Evolutionary conservation across 1,140 invertebrate genomes (phyloP).

Genomic region (Littorina saxatilis): DNA sequence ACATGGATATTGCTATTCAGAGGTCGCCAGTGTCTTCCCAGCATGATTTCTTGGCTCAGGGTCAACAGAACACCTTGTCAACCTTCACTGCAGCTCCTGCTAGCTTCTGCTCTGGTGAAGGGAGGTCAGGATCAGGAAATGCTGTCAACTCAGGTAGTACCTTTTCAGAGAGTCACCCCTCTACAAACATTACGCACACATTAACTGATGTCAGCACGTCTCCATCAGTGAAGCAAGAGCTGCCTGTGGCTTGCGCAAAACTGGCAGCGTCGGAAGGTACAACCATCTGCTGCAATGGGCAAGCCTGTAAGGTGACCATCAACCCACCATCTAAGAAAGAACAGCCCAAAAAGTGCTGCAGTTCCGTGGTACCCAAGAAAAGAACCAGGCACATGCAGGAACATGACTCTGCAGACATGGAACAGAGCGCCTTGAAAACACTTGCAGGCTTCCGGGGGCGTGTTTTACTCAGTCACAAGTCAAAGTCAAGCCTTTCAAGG

Average conservation of each 20-base stretch:
- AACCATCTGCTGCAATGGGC: conserved; percentile 56
- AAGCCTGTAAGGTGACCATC: conserved; percentile 64
- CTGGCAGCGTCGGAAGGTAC: not conserved
- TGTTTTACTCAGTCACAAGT: not conserved
- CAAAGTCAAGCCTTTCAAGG: not conserved
- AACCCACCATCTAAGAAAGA: conserved; percentile 43
- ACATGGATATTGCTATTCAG: conserved; percentile 65
- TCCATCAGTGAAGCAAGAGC: not conserved
- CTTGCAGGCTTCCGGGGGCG: conserved; percentile 4
- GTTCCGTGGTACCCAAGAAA: conserved; percentile 71
- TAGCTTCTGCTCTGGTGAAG: not conserved
- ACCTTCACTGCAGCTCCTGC: not conserved
- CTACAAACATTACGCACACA: not conserved
- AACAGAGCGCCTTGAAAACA: conserved; percentile 18
- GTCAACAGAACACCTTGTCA: not conserved
- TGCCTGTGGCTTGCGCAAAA: conserved; percentile 7
- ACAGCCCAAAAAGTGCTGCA: conserved; percentile 68
- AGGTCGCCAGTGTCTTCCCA: conserved; percentile 36
- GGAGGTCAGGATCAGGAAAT: not conserved
- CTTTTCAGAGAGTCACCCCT: not conserved
- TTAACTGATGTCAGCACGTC: not conserved
- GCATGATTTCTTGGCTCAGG: not conserved
- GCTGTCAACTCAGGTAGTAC: not conserved
- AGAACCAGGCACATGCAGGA: conserved; percentile 71
- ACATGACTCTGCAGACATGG: conserved; percentile 46